Evolutionary conservation across 2,113 vertebrate genomes (phyloP), one percentile per base, ranked within the genome.

Genomic region (Leptocoma aspasia): DNA sequence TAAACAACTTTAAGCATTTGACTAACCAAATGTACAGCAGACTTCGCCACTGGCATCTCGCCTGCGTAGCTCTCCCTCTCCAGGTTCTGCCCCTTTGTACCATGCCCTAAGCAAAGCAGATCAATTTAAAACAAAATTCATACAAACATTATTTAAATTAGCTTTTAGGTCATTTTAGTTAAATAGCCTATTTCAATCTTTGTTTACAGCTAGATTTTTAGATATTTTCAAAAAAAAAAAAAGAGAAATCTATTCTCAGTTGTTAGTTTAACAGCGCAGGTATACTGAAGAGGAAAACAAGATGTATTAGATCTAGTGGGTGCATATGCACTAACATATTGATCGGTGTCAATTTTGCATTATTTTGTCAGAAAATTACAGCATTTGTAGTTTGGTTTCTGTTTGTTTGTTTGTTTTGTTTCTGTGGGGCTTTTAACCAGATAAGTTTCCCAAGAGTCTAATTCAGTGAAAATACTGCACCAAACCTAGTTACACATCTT

Each of bases 21-120:
- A 69, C 82, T 90, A 93, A 90, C n/a, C 26, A 94, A 86, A 92
- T 23, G 37, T 35, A 86, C 72, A 90, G 68, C 82, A 93, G 79
- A 80, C 44, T 92, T 79, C 60, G 85, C 85, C 88, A 78, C 31
- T 0, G 16, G 88, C 82, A 83, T 26, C 68, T 60, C 7, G 5
- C 35, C 56, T 53, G 26, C 0, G 0, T 7, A 78, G 47, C 16
- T 56, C 59, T 15, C 37, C 19, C 44, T 82, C 68, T 81, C 42
- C 63, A 71, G n/a, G 53, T 94, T 93, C 68, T 64, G 37, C 60
- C 75, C 64, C 61, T 91, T 49, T 37, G n/a, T 69, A 91, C 53
- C 24, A 6, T 39, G 61, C 73, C 83, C 35, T 41, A 78, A 60
- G 57, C 61, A 95, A 92, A 89, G 27, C 11, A 90, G 35, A 84